Evolutionary conservation across 2,113 vertebrate species (phyloP).

Genomic region (Perca fluviatilis): DNA sequence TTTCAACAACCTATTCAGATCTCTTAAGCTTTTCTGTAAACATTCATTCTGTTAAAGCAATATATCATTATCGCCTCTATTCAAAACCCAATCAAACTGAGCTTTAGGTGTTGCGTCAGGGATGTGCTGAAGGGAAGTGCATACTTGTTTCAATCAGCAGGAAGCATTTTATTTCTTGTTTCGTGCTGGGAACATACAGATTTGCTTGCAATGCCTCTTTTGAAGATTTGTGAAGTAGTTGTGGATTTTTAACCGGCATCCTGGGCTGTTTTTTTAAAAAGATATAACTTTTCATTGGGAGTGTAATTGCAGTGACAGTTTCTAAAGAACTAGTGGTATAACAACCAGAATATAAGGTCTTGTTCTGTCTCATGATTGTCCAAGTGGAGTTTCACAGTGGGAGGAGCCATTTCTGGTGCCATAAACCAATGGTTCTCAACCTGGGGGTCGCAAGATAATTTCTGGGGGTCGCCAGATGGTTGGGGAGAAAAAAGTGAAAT

Average conservation of each 20-base stretch:
- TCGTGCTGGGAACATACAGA: not conserved
- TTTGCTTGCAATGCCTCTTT: not conserved
- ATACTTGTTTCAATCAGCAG: constrained; percentile 40
- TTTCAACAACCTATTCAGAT: constrained; percentile 49
- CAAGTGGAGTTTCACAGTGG: not conserved
- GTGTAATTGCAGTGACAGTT: constrained; percentile 7
- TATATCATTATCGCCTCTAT: constrained; percentile 40
- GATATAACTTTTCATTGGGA: not conserved
- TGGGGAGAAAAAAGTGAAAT: no score
- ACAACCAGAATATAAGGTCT: not conserved
- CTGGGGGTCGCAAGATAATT: no score
- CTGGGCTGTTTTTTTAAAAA: constrained; percentile 5
- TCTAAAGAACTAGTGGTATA: not conserved
- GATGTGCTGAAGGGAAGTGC: not conserved
- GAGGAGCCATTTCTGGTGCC: not conserved
- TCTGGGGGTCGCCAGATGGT: no score
- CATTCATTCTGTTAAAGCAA: constrained; percentile 34
- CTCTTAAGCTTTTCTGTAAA: constrained; percentile 55
- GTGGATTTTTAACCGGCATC: not conserved
- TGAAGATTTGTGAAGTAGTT: constrained; percentile 16
- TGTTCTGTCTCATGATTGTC: not conserved
- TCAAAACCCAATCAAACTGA: constrained; percentile 46
- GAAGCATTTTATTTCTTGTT: not conserved
- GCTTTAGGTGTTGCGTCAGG: constrained; percentile 32
- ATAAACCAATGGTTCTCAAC: not conserved